These are phyloP conservation scores for Podarcis raffonei DNA, from an alignment of 2,113 vertebrate species.

Conservation along the genomic window DNA sequence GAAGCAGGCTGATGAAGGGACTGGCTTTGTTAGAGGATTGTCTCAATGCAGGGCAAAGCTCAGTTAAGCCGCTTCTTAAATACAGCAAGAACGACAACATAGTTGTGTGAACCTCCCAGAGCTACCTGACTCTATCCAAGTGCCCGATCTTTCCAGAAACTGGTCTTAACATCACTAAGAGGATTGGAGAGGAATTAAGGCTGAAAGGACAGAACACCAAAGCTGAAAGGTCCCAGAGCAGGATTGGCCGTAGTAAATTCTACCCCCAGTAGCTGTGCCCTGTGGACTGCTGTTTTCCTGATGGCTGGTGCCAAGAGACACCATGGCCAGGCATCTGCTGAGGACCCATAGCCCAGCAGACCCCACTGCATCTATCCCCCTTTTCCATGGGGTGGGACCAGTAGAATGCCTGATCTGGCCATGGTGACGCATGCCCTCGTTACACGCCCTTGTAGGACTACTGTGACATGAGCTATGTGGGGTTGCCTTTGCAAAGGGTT, in stretches of 20 bases:
- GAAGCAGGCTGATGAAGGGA: neutral
- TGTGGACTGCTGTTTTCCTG: neutral
- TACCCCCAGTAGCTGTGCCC: neutral
- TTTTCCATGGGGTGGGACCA: too few species aligned
- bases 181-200: conserved; percentile 48
- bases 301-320: neutral
- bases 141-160: neutral
- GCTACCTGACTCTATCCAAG: fast-evolving
- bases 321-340: too few species aligned
- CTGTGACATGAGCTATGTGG: too few species aligned
- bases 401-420: too few species aligned
- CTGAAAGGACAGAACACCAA: neutral
- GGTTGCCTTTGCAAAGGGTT: too few species aligned
- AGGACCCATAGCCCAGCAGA: too few species aligned
- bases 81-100: fast-evolving
- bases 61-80: neutral
- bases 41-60: neutral
- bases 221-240: neutral
- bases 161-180: conserved; percentile 55
- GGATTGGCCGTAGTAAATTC: neutral
- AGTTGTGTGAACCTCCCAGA: conserved; percentile 33
- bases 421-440: too few species aligned
- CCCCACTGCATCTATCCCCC: too few species aligned
- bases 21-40: neutral
- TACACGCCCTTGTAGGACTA: too few species aligned